Base-by-base conservation (phyloP, 2,888 invertebrate species). In the Proisotoma minuta region DNA sequence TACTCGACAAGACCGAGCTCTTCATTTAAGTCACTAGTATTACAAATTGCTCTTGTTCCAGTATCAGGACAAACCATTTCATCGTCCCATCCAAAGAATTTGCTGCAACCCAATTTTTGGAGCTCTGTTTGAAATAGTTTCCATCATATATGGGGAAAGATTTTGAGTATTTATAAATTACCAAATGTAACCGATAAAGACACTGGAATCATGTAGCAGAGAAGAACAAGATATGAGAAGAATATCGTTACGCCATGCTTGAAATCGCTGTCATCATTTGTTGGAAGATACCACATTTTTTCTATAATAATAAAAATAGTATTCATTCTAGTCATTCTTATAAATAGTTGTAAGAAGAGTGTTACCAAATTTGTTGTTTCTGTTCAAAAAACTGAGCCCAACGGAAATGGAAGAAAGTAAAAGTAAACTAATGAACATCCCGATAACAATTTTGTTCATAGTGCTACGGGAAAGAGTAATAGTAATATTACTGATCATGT, bases 121-220 rank as follows among this genome's bases (percentile, higher is more conserved):
- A 84, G 69, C 75, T 84, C 84, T 83, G 76, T 43, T 15, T 10
- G 15, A 34, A 34, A 10, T 34, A 34, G 8, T 8, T 34, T 34
- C 15, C 8, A 34, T 34, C 15, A 8, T 34, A 34, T 34, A 8
- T 34, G 34, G 34, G 34, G 8, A 34, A 10, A 34, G 8, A 15
- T 34, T 34, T 34, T 34, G 15, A 34, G 15, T 34, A 8, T 12
- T n/a, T 20, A 15, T 47, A 18, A n/a, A 47, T 86, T 78, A 82
- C 90, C 91, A 64, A 90, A 84, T 2, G 91, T 57, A 1, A 99
- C 97, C 68, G 98, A 83, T 75, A 99, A 84, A 80, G 97, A 91
- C 74, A 99, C 94, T 18, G 99, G 99, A 76, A 99, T 96, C 75
- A 99, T 98, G 79, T 99, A 99, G 0, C 98, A 98, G 81, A 99